Percentiles rank a stretch among this genome's conserved stretches.
Conservation (phyloP, 2,888 invertebrate species). For the Drosophila kuntzei region DNA sequence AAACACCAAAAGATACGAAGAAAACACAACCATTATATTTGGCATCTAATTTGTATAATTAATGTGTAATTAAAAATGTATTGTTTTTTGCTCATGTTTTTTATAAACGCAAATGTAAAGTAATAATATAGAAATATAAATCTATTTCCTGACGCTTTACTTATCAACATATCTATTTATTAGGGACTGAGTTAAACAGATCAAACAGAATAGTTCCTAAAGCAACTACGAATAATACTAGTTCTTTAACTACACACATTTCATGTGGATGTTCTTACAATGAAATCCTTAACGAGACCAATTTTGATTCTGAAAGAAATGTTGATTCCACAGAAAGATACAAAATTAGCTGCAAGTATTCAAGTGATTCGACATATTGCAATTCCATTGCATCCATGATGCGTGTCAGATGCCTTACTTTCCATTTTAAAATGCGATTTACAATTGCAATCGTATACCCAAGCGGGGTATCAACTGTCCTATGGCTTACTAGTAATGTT, state of each 20-base stretch:
- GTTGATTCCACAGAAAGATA: conserved; percentile 14
- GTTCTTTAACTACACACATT: not conserved
- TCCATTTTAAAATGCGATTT: conserved; percentile 45
- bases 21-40: too few species aligned
- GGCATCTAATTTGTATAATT: too few species aligned
- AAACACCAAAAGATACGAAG: too few species aligned
- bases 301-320: not conserved
- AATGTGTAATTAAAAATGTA: too few species aligned
- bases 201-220: not conserved
- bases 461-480: conserved; percentile 55
- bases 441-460: conserved; percentile 59
- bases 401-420: conserved; percentile 38
- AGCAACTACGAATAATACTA: not conserved
- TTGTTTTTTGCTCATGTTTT: too few species aligned
- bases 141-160: too few species aligned
- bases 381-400: conserved; percentile 26
- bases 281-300: not conserved
- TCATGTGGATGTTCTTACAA: not conserved
- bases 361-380: conserved; percentile 12
- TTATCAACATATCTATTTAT: too few species aligned
- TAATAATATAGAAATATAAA: too few species aligned
- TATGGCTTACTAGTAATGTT: conserved; percentile 37
- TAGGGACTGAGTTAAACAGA: too few species aligned
- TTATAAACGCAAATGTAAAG: too few species aligned
- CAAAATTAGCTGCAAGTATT: conserved; percentile 6